Base-by-base conservation (phyloP, 2,797 vertebrate species). In the Telmatherina bonti region DNA sequence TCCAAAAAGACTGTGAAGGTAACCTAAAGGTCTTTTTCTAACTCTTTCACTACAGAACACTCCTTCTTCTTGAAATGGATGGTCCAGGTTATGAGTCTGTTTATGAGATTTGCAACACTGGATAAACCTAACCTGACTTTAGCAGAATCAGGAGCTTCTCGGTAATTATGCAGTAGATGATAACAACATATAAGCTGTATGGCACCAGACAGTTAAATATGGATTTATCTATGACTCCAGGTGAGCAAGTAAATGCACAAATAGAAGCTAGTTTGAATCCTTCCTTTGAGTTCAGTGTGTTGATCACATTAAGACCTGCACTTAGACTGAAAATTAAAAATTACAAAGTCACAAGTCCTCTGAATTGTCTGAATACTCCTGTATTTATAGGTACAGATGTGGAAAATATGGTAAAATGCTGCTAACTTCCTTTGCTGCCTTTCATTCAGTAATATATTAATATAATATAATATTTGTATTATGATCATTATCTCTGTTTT, bases 1-100 rank as follows among this genome's bases (percentile, higher is more conserved):
- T 67, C 79, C 61, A 36, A 38, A 62, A 68, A 51, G 69, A 43
- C 88, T 67, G 35, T 82, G 75, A 83, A 83, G 83, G 82, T 85
- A 66, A 85, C 63, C 67, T 81, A 67, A 76, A 79, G 78, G 78
- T 86, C 70, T 72, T 76, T 80, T n/a, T 88, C 72, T 68, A 84
- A 83, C 83, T 70, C 61, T 45, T 27, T 33, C 53, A 60, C 72
- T 56, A 15, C 29, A 29, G 60, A 54, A 24, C 73, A 38, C 30
- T 26, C 22, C 53, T 63, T 76, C 66, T 54, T 15, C 62, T 30
- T 29, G 41, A 49, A 33, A 45, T 67, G 0, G 72, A 26, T 33
- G 54, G 55, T 55, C 18, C n/a, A 29, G 57, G 49, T 43, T 65
- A n/a, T 24, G 13, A 7, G 20, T 43, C 31, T 58, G 13, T 70